A percentile compares a stretch with the other conserved stretches of the same genome.
Conservation (phyloP, 2,888 invertebrate genomes). For the Agonopterix arenella region DNA sequence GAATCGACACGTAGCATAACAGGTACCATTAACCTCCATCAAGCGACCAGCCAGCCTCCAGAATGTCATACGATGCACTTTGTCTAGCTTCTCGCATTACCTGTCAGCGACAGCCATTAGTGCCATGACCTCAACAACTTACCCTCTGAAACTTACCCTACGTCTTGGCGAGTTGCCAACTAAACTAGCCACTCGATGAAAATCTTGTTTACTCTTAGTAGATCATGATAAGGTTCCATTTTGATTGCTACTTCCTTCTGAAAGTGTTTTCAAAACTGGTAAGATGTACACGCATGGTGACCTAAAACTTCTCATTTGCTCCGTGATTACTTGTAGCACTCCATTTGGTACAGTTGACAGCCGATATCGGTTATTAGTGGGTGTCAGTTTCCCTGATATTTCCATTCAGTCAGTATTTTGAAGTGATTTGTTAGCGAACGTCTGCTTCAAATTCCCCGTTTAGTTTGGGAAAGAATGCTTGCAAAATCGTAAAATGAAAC, state of each 20-base stretch:
- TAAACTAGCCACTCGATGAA: slow-evolving; percentile 30
- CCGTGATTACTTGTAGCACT: slow-evolving; percentile 56
- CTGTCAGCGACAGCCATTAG: slow-evolving; percentile 71
- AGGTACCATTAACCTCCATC: slow-evolving; percentile 37
- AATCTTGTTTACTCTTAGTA: slow-evolving; percentile 14
- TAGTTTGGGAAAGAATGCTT: no score
- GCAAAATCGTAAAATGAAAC: not conserved
- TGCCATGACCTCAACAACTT: slow-evolving; percentile 55
- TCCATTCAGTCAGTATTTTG: slow-evolving; percentile 29
- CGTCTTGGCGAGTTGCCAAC: slow-evolving; percentile 44
- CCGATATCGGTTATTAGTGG: slow-evolving; percentile 51
- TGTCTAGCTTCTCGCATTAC: slow-evolving; percentile 66
- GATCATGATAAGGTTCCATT: slow-evolving; percentile 30
- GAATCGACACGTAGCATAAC: slow-evolving; percentile 15
- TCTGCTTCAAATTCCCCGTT: no score
- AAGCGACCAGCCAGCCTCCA: slow-evolving; percentile 18
- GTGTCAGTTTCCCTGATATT: slow-evolving; percentile 40
- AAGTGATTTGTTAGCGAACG: slow-evolving; percentile 18
- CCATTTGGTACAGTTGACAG: slow-evolving; percentile 44
- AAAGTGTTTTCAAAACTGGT: slow-evolving; percentile 15
- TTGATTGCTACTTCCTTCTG: slow-evolving; percentile 18
- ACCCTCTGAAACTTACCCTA: slow-evolving; percentile 56
- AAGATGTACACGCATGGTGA: slow-evolving; percentile 29
- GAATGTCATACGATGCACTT: slow-evolving; percentile 53
- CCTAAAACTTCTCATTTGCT: slow-evolving; percentile 69